Conservation (phyloP, 2,888 invertebrate genomes). For the Lycocerus yunnanus region DNA sequence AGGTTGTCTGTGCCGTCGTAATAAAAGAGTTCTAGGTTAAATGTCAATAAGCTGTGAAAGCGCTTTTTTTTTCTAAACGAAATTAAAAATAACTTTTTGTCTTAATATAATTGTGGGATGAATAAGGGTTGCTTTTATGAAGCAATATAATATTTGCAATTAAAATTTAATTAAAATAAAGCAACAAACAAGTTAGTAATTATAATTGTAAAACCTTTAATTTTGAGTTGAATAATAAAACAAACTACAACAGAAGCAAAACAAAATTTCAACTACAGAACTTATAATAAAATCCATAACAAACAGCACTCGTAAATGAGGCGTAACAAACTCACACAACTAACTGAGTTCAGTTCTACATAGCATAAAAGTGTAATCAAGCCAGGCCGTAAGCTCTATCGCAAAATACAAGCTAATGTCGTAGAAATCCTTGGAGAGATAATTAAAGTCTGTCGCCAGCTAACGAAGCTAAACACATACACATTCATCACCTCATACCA, state of each 20-base stretch:
- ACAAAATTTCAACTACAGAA: constrained; percentile 16
- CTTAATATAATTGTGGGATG: background rate
- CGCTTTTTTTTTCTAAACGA: background rate
- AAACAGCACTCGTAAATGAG: constrained; percentile 26
- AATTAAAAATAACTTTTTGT: constrained; percentile 2
- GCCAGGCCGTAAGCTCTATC: constrained; percentile 36
- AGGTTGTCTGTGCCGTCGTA: background rate
- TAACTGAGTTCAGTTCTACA: constrained; percentile 27
- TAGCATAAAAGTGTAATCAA: constrained; percentile 45
- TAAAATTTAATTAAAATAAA: constrained; percentile 2
- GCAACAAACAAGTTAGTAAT: constrained; percentile 1
- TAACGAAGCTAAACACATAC: constrained; percentile 53
- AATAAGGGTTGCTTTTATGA: background rate
- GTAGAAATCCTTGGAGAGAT: constrained; percentile 54
- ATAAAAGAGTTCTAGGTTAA: background rate
- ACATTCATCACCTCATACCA: constrained; percentile 49
- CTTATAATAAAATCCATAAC: constrained; percentile 27
- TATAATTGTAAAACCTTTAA: constrained; percentile 8
- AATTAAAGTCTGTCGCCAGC: constrained; percentile 55
- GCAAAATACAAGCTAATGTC: constrained; percentile 43
- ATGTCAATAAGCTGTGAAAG: background rate
- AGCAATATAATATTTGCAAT: constrained; percentile 1
- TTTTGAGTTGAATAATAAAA: constrained; percentile 19
- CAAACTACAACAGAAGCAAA: constrained; percentile 10
- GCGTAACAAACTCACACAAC: constrained; percentile 26